Base-by-base conservation (phyloP, 2,797 vertebrate species). In the Halcyon chelicuti region DNA sequence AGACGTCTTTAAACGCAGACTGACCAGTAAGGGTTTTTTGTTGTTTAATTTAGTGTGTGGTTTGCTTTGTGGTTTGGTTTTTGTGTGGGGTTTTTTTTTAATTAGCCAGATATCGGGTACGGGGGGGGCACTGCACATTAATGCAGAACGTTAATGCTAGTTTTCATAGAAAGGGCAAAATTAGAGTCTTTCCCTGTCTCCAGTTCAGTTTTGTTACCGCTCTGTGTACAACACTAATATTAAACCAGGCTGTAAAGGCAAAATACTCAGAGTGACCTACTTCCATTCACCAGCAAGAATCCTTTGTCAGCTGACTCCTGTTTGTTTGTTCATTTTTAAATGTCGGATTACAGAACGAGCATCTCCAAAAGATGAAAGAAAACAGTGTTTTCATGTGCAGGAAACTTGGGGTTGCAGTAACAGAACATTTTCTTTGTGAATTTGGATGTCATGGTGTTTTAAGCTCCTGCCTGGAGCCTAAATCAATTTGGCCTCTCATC, bases 311-410 rank as follows among this genome's bases (percentile, higher is more conserved):
- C 78, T 95, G 87, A 96, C 94, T 96, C 66, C 90, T 93, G 88
- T 93, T 97, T 96, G 94, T 94, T 96, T 97, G 91, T 96, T 96
- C 89, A 18, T 90, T 96, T 97, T 95, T 96, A 79, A 90, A 96
- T 83, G 90, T 95, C 62, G 65, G 86, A 93, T 97, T 96, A 76
- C 51, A 92, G 79, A 81, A 87, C 0, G 14, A 66, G 86, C 88
- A 86, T 97, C 96, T 95, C 93, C 95, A 40, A 70, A 96, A 96
- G 92, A 96, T 93, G 91, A 96, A 97, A 95, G 93, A 86, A 95
- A 95, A 88, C 54, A 84, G 28, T 86, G 71, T 88, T 92, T 97
- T 88, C 80, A 70, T 95, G 79, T 57, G 70, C 87, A 94, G 93
- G 88, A 81, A 93, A 91, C 91, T 94, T 86, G 78, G 83, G 75